Evolutionary conservation across 2,113 vertebrate genomes (phyloP), one percentile per base, ranked within the genome.

Genomic region (Pelobates fuscus): DNA sequence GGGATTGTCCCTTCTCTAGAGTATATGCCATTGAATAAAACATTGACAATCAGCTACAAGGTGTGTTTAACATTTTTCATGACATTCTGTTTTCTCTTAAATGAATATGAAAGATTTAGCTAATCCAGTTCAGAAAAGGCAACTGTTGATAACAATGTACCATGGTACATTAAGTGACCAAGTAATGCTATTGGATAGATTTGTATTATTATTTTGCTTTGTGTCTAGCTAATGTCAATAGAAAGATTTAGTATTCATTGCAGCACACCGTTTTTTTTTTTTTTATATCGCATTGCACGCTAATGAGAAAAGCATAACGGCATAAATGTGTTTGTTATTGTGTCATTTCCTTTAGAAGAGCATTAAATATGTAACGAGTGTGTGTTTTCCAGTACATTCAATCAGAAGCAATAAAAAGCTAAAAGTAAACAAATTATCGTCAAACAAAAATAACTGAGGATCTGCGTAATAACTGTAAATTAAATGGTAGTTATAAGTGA

Each of bases 361-460:
- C 58, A 72, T 54, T 24, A 11, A 54, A 41, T 17, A 37, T 17
- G n/a, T n/a, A n/a, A n/a, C n/a, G n/a, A n/a, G 58, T 12, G 26
- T 52, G 5, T 29, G 27, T 63, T 24, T 32, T 52, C 70, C 59
- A 49, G 60, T 25, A 63, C 5, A 5, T n/a, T 52, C 59, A 72
- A 62, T 62, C 58, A 72, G 60, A 72, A 18, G 24, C 43, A 72
- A 72, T 72, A 57, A 63, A 2, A 27, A 72, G 44, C 70, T 15
- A 17, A 49, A 15, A 21, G 59, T 62, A 72, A 72, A 72, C 59
- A 72, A 41, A 52, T 63, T 62, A 23, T 62, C 17, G 23, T 32
- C 29, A 30, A 14, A 1, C 15, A 20, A 43, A 12, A 29, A 43
- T 55, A 57, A 32, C 32, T 29, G 57, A 60, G 55, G 21, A 59